Conservation (phyloP, 2,888 invertebrate species). For the Siphlonurus alternatus region DNA sequence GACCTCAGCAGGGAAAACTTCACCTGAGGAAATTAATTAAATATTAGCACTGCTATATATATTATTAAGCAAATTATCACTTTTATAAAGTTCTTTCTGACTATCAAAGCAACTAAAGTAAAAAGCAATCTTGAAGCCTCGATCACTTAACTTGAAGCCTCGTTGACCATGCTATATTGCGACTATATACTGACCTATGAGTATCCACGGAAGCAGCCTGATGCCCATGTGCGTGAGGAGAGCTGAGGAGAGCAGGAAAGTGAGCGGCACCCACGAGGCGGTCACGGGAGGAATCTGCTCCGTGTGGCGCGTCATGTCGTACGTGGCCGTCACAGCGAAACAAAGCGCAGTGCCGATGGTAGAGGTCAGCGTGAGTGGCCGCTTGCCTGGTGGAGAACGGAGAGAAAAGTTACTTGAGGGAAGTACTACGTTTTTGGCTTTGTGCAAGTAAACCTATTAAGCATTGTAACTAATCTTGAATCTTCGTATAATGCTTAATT, state of each 20-base stretch:
- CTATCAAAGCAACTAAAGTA: not conserved
- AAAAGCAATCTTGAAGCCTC: no score
- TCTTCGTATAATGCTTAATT: no score
- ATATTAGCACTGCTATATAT: not conserved
- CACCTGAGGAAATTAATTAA: not conserved
- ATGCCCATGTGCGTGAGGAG: constrained; percentile 52
- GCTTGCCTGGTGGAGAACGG: no score
- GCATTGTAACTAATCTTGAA: no score
- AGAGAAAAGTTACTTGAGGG: no score
- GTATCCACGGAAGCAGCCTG: constrained; percentile 58
- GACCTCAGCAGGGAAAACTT: constrained; percentile 27
- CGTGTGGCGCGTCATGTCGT: constrained; percentile 24
- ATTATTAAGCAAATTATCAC: no score
- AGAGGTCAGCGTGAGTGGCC: constrained; percentile 43
- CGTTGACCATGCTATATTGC: no score
- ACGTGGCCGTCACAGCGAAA: constrained; percentile 41
- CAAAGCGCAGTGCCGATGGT: constrained; percentile 46
- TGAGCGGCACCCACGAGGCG: constrained; percentile 46
- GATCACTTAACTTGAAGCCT: no score
- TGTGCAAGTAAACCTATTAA: no score
- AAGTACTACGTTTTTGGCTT: no score
- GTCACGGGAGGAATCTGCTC: constrained; percentile 13
- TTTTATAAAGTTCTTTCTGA: not conserved
- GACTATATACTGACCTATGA: constrained; percentile 42
- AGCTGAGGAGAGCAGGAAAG: constrained; percentile 44